These are phyloP conservation scores for Hippocampus kuda DNA, from an alignment of 2,797 vertebrate genomes.

Conservation along the genomic window DNA sequence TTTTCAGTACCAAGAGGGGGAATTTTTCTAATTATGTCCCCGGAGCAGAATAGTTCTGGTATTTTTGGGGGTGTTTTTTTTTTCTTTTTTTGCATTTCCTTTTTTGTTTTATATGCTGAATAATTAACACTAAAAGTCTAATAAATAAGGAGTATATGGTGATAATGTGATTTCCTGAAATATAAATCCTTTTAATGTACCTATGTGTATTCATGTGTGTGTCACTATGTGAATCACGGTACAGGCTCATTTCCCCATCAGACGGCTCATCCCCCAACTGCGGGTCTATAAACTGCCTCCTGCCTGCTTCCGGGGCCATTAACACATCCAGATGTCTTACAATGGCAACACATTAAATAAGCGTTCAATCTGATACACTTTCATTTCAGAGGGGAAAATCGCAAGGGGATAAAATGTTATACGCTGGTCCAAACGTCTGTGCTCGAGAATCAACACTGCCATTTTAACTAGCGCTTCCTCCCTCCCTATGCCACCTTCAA, in stretches of 20 bases:
- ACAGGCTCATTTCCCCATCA: conserved; percentile 41
- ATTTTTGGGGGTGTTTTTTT: not conserved
- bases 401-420: conserved; percentile 67
- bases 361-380: conserved; percentile 69
- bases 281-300: conserved; percentile 64
- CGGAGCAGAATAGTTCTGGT: not conserved
- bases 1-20: not conserved
- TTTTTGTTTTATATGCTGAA: conserved; percentile 4
- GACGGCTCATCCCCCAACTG: conserved; percentile 41
- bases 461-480: conserved; percentile 28
- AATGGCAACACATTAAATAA: conserved; percentile 74
- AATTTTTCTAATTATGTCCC: not conserved
- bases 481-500: conserved; percentile 27
- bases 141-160: conserved; percentile 4
- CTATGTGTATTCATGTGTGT: conserved; percentile 10
- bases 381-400: conserved; percentile 56
- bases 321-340: conserved; percentile 68
- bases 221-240: conserved; percentile 11
- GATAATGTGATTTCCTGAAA: not conserved
- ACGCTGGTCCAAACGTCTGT: conserved; percentile 59
- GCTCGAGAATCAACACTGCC: conserved; percentile 43
- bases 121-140: conserved; percentile 9
- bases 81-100: not conserved
- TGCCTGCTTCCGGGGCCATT: conserved; percentile 61
- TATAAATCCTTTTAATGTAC: conserved; percentile 6